Evolutionary conservation across 2,888 invertebrate genomes (phyloP).

Genomic region (Ametastegia equiseti): DNA sequence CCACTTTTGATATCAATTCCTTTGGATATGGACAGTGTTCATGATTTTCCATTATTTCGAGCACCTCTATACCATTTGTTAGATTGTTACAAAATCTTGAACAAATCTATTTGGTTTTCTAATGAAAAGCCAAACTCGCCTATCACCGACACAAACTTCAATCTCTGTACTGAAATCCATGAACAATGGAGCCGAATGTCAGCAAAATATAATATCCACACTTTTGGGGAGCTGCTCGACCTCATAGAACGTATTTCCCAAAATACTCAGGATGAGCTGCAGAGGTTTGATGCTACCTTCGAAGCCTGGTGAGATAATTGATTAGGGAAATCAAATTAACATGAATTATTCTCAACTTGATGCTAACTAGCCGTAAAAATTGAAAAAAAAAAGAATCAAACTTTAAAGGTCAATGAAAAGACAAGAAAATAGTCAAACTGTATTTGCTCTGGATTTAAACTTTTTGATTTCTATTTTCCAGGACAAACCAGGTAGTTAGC

Average conservation of each 20-base stretch:
- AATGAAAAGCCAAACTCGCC: neutral
- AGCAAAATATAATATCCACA: constrained; percentile 50
- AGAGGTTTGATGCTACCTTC: constrained; percentile 61
- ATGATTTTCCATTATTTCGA: constrained; percentile 65
- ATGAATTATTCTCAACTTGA: no score
- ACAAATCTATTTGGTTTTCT: constrained; percentile 51
- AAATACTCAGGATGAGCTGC: constrained; percentile 60
- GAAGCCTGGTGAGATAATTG: constrained; percentile 58
- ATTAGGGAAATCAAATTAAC: neutral
- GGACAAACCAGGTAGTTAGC: constrained; percentile 66
- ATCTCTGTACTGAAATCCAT: constrained; percentile 29
- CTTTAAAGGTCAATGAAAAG: neutral
- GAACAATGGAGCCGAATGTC: constrained; percentile 46
- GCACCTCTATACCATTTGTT: constrained; percentile 67
- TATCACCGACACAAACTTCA: neutral
- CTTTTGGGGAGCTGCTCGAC: constrained; percentile 62
- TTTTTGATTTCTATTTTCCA: constrained; percentile 54
- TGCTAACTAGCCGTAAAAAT: no score
- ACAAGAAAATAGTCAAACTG: neutral
- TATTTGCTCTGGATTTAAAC: constrained; percentile 16
- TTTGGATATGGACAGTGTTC: constrained; percentile 50
- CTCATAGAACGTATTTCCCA: constrained; percentile 56
- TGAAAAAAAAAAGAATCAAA: neutral
- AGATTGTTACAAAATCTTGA: constrained; percentile 64
- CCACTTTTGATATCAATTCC: constrained; percentile 54